A percentile compares a stretch with the other conserved stretches of the same genome.
Conservation (phyloP, 2,888 invertebrate species). For the Eupithecia subfuscata region DNA sequence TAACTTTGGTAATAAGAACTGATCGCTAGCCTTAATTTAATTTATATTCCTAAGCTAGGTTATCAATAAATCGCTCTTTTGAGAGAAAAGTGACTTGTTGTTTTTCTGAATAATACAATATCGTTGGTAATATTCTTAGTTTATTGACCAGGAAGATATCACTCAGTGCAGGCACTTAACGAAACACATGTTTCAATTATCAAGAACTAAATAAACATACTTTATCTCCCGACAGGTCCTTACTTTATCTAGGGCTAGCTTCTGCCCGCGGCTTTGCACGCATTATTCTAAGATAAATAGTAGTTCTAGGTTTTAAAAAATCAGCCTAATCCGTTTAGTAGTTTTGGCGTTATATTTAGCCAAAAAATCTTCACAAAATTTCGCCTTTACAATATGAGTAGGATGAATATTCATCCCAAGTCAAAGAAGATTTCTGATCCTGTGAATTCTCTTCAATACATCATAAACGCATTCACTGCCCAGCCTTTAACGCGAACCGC, state of each 20-base stretch:
- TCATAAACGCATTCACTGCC: neutral
- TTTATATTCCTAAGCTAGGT: conserved; percentile 80
- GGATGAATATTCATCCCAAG: neutral
- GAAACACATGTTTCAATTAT: neutral
- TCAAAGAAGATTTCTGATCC: neutral
- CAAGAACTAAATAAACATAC: neutral
- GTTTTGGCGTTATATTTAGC: neutral
- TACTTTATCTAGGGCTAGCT: neutral
- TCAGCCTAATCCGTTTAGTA: neutral
- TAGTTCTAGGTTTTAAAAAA: neutral
- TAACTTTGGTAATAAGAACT: conserved; percentile 79
- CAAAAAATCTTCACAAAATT: neutral
- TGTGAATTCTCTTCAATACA: neutral
- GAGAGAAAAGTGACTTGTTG: conserved; percentile 76
- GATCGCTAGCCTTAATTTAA: conserved; percentile 83
- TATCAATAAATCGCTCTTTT: conserved; percentile 83
- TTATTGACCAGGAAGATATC: conserved; percentile 39
- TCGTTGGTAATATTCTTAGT: conserved; percentile 25
- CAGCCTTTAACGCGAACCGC: neutral
- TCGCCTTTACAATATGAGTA: neutral
- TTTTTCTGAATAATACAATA: conserved; percentile 58
- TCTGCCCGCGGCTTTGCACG: neutral
- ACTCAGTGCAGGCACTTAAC: conserved; percentile 22
- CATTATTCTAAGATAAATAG: neutral
- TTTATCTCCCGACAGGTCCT: neutral